Evolutionary conservation across 1,140 invertebrate genomes (phyloP), one percentile per base, ranked within the genome.

Genomic region (Tetragonula clypearis): DNA sequence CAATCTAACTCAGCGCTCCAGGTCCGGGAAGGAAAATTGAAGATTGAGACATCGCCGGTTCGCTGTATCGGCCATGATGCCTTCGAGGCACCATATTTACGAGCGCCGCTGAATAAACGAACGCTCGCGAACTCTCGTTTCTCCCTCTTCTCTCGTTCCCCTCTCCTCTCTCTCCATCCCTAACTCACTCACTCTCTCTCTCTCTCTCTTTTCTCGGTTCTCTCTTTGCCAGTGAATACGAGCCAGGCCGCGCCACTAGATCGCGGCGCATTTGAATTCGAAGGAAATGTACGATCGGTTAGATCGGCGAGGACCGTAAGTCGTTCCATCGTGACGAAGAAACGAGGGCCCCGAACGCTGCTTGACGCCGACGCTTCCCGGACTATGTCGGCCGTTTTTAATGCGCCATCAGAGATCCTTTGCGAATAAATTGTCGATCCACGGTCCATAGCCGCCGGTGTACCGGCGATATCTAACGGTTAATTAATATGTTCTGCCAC

Each of bases 241-340:
- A 23, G 35, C 77, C 81, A 72, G 85, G 82, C 91, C 78, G 85
- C 88, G 86, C 91, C 88, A 58, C 87, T 90, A 84, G 84, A 86
- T 84, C 86, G 79, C 79, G 87, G 89, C 86, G 90, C 89, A 92
- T 92, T 92, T 92, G 89, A 92, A 92, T 93, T 92, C 88, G 87
- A 91, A 90, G 90, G 90, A 92, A 89, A 87, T 79, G 88, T 82
- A 89, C 85, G 79, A 90, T 87, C 75, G 76, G 87, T 49, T 76
- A 86, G 86, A 85, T 19, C 56, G 60, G 62, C 75, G 87, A 72
- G 86, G 87, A 78, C 81, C 86, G 69, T 71, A 84, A 65, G 66
- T 84, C 78, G 78, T 87, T 82, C 65, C 79, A 72, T 87, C 81
- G 65, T 87, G 88, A 86, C 87, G 90, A 86, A 85, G 81, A 84